Percentiles rank a stretch among this genome's conserved stretches.
These are phyloP conservation scores for Embiotoca jacksoni DNA, from an alignment of 2,113 vertebrate species.

Conservation along the genomic window DNA sequence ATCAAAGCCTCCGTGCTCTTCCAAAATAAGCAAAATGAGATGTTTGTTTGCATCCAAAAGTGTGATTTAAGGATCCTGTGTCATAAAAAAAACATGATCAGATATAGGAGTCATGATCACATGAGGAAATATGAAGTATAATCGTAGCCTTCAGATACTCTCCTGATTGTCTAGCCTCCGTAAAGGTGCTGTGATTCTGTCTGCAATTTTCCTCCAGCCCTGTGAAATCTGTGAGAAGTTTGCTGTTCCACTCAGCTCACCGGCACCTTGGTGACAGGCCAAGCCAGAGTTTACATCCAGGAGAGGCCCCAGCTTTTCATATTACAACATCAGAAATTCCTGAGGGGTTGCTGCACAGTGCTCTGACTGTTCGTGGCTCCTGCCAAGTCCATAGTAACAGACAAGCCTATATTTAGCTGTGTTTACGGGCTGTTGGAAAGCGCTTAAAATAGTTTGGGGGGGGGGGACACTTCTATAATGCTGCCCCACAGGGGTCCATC, in stretches of 20 bases:
- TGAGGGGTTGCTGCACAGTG: constrained; percentile 76
- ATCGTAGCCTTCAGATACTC: background rate
- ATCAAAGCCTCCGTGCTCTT: background rate
- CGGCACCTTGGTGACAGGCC: constrained; percentile 69
- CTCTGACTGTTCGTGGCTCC: constrained; percentile 72
- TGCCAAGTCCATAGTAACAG: constrained; percentile 72
- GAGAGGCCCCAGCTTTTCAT: constrained; percentile 73
- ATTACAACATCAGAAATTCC: constrained; percentile 81
- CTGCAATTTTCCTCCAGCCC: constrained; percentile 37
- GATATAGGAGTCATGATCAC: background rate
- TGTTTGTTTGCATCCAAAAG: background rate
- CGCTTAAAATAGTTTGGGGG: constrained; percentile 75
- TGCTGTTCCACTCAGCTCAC: constrained; percentile 72
- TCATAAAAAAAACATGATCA: constrained; percentile 1
- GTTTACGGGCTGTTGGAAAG: constrained; percentile 66
- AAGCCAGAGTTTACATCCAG: constrained; percentile 67
- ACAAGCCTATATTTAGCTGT: constrained; percentile 81
- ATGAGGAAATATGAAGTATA: constrained; percentile 1
- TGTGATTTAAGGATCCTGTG: background rate
- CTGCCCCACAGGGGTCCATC: constrained; percentile 50
- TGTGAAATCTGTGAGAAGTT: constrained; percentile 66
- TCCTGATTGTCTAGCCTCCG: constrained; percentile 12
- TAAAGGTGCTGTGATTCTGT: constrained; percentile 42
- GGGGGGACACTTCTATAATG: constrained; percentile 62
- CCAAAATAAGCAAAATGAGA: background rate